phyloP scores from a whole-genome alignment of 2,113 vertebrate genomes.

The Symphodus melops region DNA sequence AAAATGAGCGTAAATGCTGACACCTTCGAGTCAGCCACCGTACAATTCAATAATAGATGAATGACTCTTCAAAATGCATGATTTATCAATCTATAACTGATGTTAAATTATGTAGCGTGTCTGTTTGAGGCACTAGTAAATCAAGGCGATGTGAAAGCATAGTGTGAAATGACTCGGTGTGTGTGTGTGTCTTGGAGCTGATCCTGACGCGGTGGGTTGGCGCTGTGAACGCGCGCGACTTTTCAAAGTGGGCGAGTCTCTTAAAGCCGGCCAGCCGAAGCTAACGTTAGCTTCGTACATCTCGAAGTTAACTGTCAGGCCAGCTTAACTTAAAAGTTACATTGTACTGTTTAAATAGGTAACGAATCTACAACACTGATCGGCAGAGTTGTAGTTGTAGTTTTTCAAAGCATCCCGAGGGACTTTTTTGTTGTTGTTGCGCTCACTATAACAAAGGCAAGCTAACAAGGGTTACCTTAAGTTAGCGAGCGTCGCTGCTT shows the following conservation, averaged over 20 bases:
- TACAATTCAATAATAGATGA: too few species aligned
- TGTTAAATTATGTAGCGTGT: background rate
- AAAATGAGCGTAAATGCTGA: too few species aligned
- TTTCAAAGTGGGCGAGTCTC: conserved; percentile 78
- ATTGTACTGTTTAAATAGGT: background rate
- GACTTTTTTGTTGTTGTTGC: background rate
- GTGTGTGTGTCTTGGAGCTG: background rate
- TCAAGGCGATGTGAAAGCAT: too few species aligned
- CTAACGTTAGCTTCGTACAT: conserved; percentile 41
- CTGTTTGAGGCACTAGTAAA: background rate
- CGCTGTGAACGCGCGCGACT: conserved; percentile 80
- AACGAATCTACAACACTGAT: background rate
- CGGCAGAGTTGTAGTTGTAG: too few species aligned
- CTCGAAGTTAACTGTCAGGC: background rate
- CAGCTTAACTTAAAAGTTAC: background rate
- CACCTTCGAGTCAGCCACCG: too few species aligned
- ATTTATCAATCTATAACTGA: background rate
- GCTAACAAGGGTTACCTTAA: conserved; percentile 6
- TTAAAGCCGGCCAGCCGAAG: conserved; percentile 34
- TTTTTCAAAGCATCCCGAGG: background rate
- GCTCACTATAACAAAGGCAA: conserved; percentile 1
- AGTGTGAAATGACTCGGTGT: too few species aligned
- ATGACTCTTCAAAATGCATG: background rate
- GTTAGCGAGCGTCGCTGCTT: conserved; percentile 2
- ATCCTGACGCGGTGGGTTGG: conserved; percentile 43